Evolutionary conservation across 1,140 invertebrate species (phyloP), one percentile per base, ranked within the genome.

Genomic region (Trichonephila clavata): DNA sequence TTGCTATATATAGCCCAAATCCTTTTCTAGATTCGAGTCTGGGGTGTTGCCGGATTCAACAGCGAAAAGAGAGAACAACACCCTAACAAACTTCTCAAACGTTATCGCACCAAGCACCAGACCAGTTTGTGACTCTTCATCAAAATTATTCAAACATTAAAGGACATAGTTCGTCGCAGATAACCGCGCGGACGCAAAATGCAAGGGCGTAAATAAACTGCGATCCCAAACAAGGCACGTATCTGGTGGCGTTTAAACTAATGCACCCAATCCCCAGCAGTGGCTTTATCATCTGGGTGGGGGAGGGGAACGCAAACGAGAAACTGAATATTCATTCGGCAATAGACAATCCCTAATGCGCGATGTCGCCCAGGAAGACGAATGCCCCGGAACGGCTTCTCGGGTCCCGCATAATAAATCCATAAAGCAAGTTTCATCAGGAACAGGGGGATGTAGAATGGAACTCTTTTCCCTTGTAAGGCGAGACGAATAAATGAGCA

Each of bases 321-420:
- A 20, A 39, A 86, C 84, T 86, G 84, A 86, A 86, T 86, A 86
- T 86, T 86, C 84, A 86, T 61, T 60, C 27, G 57, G 59, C 84
- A 86, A 86, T 86, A 59, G 24, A 86, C 59, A 10, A 24, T 14
- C 50, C 57, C 50, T 32, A 86, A 86, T 86, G 84, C 50, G 84
- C 57, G n/a, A 39, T 86, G 84, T 86, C 84, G 27, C 32, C 7
- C 59, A 24, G 43, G n/a, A 60, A 86, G 84, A 86, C 84, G 18
- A 86, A 86, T 63, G 84, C 59, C 13, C 24, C 16, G 18, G 84
- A 60, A 60, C 13, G 27, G 84, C 59, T 86, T 50, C 50, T 50
- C 50, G 50, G 50, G 50, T 50, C 50, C 50, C 59, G 84, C 59
- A 86, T 86, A 86, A 86, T 86, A 86, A 86, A 86, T 86, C 84